Conservation (phyloP, 23 tunicate species). For the Styela clava region DNA sequence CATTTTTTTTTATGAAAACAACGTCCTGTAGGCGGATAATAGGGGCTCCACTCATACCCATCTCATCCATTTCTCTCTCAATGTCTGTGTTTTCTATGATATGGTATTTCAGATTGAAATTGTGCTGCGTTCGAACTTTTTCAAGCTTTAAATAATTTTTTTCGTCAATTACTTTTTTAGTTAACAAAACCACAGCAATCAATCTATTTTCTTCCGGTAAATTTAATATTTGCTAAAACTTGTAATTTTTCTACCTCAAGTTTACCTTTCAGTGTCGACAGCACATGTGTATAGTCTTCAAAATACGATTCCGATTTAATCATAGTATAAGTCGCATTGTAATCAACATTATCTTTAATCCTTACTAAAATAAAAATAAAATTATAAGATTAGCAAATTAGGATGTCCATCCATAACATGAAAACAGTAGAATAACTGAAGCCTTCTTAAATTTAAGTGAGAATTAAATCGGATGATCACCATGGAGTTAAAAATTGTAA, state of each 20-base stretch:
- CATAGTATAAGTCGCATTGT: not conserved
- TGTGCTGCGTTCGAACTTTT: too few species aligned
- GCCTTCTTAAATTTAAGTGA: too few species aligned
- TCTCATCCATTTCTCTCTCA: too few species aligned
- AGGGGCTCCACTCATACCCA: not conserved
- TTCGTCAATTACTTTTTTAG: not conserved
- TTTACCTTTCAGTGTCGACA: not conserved
- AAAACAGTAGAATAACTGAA: too few species aligned
- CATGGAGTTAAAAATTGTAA: not conserved
- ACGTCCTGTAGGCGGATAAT: not conserved
- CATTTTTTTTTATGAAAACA: too few species aligned
- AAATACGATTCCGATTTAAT: not conserved
- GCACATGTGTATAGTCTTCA: not conserved
- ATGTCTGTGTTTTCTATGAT: too few species aligned
- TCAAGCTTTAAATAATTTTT: too few species aligned
- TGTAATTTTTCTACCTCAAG: too few species aligned
- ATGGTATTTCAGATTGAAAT: not conserved
- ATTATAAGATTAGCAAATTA: too few species aligned
- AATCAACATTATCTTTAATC: not conserved
- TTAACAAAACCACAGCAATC: not conserved
- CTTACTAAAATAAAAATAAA: too few species aligned
- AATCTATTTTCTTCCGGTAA: not conserved
- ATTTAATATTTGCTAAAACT: too few species aligned
- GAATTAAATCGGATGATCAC: not conserved
- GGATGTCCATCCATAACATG: too few species aligned